Percentiles rank a stretch among this genome's conserved stretches.
Conservation (phyloP, 2,888 invertebrate genomes). For the Drosophila colorata region DNA sequence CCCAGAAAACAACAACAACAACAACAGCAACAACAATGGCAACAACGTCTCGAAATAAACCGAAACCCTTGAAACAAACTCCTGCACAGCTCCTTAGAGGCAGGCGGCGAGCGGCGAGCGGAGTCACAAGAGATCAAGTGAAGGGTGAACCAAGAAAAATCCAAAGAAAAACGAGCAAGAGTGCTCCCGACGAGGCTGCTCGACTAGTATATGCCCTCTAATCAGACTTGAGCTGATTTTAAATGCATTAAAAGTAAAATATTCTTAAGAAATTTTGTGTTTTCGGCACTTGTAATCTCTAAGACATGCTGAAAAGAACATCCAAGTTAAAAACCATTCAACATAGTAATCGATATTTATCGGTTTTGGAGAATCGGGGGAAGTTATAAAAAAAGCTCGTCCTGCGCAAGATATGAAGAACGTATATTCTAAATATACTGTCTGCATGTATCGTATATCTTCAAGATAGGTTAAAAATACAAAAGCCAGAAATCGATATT, state of each 20-base stretch:
- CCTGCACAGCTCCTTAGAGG: conserved; percentile 63
- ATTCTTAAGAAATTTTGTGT: too few species aligned
- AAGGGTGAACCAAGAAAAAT: conserved; percentile 73
- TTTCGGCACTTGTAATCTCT: too few species aligned
- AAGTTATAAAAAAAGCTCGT: too few species aligned
- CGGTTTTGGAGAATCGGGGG: too few species aligned
- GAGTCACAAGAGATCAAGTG: conserved; percentile 73
- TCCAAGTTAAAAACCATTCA: too few species aligned
- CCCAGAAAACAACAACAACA: conserved; percentile 50
- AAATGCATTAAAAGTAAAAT: too few species aligned
- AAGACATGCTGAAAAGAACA: too few species aligned
- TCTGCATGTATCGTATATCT: too few species aligned
- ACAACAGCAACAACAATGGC: background rate
- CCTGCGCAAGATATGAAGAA: too few species aligned
- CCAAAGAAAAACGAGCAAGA: conserved; percentile 63
- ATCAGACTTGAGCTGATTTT: background rate
- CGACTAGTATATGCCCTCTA: background rate
- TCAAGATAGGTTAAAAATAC: too few species aligned
- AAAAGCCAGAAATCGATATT: background rate
- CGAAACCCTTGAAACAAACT: conserved; percentile 72
- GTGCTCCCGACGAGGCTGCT: background rate
- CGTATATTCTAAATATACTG: too few species aligned
- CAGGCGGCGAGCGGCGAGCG: conserved; percentile 9
- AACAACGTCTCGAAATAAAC: conserved; percentile 45
- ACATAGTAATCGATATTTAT: too few species aligned